Percentiles rank a stretch among this genome's conserved stretches.
Conservation (phyloP, 2,888 invertebrate species). For the Torymus texanus region DNA sequence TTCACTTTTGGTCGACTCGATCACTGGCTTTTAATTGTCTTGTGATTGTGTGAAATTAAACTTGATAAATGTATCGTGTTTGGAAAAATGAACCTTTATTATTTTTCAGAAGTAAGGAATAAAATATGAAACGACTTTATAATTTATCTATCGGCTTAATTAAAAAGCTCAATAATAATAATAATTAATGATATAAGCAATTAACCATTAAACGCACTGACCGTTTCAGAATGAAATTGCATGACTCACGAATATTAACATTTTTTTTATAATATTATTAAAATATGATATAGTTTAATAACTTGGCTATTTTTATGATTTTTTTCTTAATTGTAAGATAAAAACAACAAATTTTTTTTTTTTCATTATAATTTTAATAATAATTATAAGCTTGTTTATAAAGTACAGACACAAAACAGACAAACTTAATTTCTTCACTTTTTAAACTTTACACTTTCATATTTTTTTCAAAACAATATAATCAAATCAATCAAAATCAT, state of each 20-base stretch:
- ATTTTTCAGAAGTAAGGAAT: constrained; percentile 39
- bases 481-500: no score
- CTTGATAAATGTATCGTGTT: constrained; percentile 5
- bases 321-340: neutral
- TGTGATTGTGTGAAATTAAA: constrained; percentile 8
- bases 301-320: constrained; percentile 19
- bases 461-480: no score
- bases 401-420: no score
- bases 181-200: constrained; percentile 12
- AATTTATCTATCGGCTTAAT: constrained; percentile 2
- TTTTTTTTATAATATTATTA: neutral
- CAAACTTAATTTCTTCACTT: no score
- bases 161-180: constrained; percentile 1
- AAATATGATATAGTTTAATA: neutral
- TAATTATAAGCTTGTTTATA: no score
- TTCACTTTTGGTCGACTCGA: constrained; percentile 15
- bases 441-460: no score
- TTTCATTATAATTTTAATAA: no score
- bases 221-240: neutral
- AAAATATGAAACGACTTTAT: constrained; percentile 5
- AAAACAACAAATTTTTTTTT: no score
- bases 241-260: constrained; percentile 30
- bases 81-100: neutral
- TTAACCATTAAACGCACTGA: constrained; percentile 34
- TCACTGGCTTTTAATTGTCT: constrained; percentile 28